Evolutionary conservation across 2,888 invertebrate genomes (phyloP), one percentile per base, ranked within the genome.

Genomic region (Leptarthrus brevirostris): DNA sequence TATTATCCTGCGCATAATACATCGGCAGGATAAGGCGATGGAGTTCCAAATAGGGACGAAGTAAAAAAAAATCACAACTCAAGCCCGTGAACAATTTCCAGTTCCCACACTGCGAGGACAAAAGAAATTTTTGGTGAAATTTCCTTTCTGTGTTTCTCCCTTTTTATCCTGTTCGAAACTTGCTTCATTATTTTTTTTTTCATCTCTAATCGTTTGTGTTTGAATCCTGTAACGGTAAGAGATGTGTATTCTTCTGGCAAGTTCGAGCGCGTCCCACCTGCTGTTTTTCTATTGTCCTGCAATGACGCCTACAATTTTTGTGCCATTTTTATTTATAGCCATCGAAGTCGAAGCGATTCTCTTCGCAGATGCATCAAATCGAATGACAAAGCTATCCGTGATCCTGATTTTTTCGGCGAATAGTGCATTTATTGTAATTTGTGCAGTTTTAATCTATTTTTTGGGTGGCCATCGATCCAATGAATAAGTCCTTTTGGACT

Each of bases 111-210:
- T 66, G 44, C 26, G 64, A 66, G 47, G 12, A 66, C 64, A 66
- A 66, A 47, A 66, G 64, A 47, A 66, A 66, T 66, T 66, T 66
- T 66, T 66, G 64, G 64, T 66, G 64, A 66, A 66, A 66, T 66
- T 66, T 69, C 34, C 52, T 69, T 69, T 69, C 22, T 18, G 18
- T 18, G 14, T 26, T 2, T 10, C 26, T 54, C 26, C 47, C 52
- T 16, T 52, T 18, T 69, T 30, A 18, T 69, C 16, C 52, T 49
- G 18, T 14, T 66, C 47, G 44, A 26, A 24, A 26, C 14, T 20
- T 14, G 26, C 47, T 66, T 26, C 26, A 1, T n/a, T n/a, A 8
- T 52, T 52, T 20, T 18, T 47, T 52, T 18, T 22, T 61, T 36
- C 36, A 18, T 8, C 34, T 47, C 6, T 30, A 18, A 8, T 20